Base-by-base conservation (phyloP, 2,797 vertebrate genomes). In the Siniperca undulata region DNA sequence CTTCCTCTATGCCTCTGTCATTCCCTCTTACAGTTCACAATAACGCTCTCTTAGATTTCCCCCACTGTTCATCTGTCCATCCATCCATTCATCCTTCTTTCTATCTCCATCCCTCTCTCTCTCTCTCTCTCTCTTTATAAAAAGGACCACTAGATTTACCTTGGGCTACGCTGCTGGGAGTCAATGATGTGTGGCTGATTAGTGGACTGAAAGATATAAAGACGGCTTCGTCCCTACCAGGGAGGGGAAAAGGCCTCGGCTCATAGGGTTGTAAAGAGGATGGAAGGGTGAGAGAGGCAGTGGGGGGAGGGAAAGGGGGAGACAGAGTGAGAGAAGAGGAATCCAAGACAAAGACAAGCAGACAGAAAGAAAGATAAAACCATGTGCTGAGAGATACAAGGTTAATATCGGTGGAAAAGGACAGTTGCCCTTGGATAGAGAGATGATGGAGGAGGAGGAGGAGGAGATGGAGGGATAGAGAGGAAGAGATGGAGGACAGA, bases 111-210 rank as follows among this genome's bases (percentile, higher is more conserved):
- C 56, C 80, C n/a, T n/a, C n/a, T n/a, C n/a, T n/a, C n/a, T n/a
- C 50, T 34, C 36, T 77, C 52, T 38, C 34, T 83, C 70, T 70
- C 59, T 78, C 77, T 72, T 44, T 69, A 73, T 84, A 66, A 70
- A 70, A 78, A n/a, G 58, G 64, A 73, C 52, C 62, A 27, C 14
- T 84, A 80, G 61, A 80, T 91, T 91, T 92, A 92, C 93, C 91
- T 94, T 88, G 83, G 70, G 80, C 82, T 90, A 85, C 89, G 84
- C 19, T 65, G 71, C 74, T n/a, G 48, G 84, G 74, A 85, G 81
- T 59, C 70, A 74, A 69, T 84, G 88, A 88, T 30, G 86, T 72
- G 88, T 52, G 74, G 74, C 66, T 58, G 62, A 88, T 91, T 75
- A 87, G 68, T 77, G 67, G 7, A 1, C 53, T 73, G 81, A 84